A percentile compares a stretch with the other conserved stretches of the same genome.
phyloP scores from a whole-genome alignment of 2,113 vertebrate genomes.

The Puffinus mauretanicus region DNA sequence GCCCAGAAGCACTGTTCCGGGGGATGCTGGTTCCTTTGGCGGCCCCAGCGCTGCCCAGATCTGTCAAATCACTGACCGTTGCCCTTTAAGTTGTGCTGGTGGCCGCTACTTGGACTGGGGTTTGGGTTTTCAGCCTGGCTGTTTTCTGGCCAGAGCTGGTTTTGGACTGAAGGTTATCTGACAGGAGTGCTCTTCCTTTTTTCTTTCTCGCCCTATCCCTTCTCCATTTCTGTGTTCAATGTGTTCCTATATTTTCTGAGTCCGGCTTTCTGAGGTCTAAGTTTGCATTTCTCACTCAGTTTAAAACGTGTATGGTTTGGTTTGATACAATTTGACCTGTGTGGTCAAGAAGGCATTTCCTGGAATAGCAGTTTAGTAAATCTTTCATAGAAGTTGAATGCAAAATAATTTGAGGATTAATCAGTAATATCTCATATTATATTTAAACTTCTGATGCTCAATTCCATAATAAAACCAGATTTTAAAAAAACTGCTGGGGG shows the following conservation, averaged over 20 bases:
- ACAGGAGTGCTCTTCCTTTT: fast-evolving
- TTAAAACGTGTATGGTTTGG: too few relatives aligned
- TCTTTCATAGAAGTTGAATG: background rate
- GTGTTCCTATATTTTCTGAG: fast-evolving
- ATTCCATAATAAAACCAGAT: background rate
- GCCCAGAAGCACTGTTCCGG: background rate
- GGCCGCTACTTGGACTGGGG: fast-evolving
- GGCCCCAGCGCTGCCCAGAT: background rate
- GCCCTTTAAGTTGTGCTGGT: background rate
- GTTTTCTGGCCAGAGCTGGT: background rate
- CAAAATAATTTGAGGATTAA: background rate
- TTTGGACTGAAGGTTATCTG: background rate
- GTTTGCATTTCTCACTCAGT: background rate
- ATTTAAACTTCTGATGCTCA: background rate
- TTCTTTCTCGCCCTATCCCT: fast-evolving
- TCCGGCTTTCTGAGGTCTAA: fast-evolving
- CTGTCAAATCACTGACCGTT: fast-evolving
- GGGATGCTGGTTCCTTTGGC: too few relatives aligned
- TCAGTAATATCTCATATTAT: fast-evolving
- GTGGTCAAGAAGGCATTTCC: background rate
- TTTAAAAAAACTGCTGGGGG: fast-evolving
- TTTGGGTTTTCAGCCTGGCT: too few relatives aligned
- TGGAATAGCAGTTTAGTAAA: background rate
- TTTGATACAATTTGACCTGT: fast-evolving
- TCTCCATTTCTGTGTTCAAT: fast-evolving